Evolutionary conservation across 2,888 invertebrate genomes (phyloP).

Genomic region (Dryococelus australis): DNA sequence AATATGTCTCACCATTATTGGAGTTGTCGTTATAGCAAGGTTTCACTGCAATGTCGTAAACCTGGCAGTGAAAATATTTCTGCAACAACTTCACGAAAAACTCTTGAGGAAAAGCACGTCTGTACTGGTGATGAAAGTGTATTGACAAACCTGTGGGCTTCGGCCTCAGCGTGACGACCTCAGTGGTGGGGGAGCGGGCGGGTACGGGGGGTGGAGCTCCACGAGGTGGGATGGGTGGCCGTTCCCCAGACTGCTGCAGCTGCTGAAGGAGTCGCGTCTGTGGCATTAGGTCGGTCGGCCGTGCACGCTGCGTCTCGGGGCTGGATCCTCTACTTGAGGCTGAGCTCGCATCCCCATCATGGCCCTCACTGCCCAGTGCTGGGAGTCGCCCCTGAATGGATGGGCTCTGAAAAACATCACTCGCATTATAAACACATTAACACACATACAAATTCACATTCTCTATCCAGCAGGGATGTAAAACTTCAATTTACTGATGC

Average conservation of each 20-base stretch:
- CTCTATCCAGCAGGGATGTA: too few species aligned
- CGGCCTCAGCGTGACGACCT: constrained; percentile 51
- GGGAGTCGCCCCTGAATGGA: constrained; percentile 33
- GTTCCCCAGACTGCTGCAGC: constrained; percentile 57
- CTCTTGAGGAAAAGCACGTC: too few species aligned
- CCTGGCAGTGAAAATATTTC: too few species aligned
- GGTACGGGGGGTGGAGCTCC: constrained; percentile 67
- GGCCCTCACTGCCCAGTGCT: constrained; percentile 34
- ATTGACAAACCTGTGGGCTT: constrained; percentile 27
- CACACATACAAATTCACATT: neutral
- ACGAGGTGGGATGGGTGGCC: constrained; percentile 67
- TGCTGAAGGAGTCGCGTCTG: constrained; percentile 65
- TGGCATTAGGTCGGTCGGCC: constrained; percentile 52
- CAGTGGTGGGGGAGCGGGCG: constrained; percentile 57
- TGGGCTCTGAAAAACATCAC: constrained; percentile 32
- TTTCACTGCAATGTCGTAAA: too few species aligned
- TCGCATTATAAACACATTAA: neutral
- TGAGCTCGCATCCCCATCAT: constrained; percentile 53
- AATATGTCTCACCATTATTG: too few species aligned
- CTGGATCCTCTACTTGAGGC: constrained; percentile 61
- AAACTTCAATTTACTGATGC: too few species aligned
- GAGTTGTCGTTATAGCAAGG: too few species aligned
- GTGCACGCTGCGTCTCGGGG: constrained; percentile 56
- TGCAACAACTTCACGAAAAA: too few species aligned
- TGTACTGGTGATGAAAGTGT: too few species aligned